Percentiles rank a stretch among this genome's conserved stretches.
Conservation (phyloP, 2,888 invertebrate species). For the Anoplius nigerrimus region DNA sequence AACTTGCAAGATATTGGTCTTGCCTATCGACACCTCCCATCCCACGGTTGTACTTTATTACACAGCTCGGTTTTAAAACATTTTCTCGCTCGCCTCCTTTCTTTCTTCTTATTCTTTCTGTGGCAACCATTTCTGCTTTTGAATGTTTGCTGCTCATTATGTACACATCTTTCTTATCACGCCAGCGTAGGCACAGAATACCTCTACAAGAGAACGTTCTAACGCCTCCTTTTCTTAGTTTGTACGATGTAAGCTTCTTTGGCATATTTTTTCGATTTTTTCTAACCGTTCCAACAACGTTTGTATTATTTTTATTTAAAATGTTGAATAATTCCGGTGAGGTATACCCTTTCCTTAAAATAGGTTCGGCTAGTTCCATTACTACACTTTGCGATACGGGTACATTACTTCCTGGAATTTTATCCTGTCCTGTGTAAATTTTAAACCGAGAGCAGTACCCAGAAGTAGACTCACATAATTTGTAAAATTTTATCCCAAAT, state of each 20-base stretch:
- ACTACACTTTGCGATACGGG: slow-evolving; percentile 4
- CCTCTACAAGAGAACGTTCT: slow-evolving; percentile 13
- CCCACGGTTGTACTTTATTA: slow-evolving; percentile 38
- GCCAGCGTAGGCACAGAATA: slow-evolving; percentile 15
- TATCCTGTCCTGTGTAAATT: slow-evolving; percentile 13
- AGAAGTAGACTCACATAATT: not conserved
- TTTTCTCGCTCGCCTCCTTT: slow-evolving; percentile 11
- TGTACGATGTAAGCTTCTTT: slow-evolving; percentile 11
- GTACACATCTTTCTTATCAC: slow-evolving; percentile 19
- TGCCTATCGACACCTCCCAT: slow-evolving; percentile 43
- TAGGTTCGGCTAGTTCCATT: slow-evolving; percentile 14
- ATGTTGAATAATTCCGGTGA: not conserved
- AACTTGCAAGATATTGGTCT: slow-evolving; percentile 41
- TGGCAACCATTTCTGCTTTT: slow-evolving; percentile 12
- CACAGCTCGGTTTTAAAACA: slow-evolving; percentile 32
- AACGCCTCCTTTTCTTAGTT: slow-evolving; percentile 16
- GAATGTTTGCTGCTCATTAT: slow-evolving; percentile 26
- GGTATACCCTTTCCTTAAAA: not conserved
- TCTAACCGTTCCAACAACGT: slow-evolving; percentile 10
- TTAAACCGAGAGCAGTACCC: slow-evolving; percentile 11
- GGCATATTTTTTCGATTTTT: slow-evolving; percentile 27
- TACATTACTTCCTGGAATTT: slow-evolving; percentile 12
- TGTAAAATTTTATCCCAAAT: slow-evolving; percentile 33
- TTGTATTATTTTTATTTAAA: slow-evolving; percentile 1
- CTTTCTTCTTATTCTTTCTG: slow-evolving; percentile 12